These are phyloP conservation scores for Psylliodes chrysocephalus DNA, from an alignment of 2,888 invertebrate genomes.

Conservation along the genomic window DNA sequence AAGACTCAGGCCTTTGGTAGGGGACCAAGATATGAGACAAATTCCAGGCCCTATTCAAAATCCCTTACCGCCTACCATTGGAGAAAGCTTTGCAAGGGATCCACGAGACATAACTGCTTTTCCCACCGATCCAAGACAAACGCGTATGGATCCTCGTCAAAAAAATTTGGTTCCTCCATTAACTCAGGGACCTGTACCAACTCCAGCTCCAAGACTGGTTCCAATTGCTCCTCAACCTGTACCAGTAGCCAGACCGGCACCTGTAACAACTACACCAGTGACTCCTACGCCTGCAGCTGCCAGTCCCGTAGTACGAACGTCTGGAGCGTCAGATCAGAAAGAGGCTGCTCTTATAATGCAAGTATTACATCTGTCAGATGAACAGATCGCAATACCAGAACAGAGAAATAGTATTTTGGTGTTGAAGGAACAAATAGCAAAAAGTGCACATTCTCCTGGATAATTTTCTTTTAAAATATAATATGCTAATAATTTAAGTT, in stretches of 20 bases:
- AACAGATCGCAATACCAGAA: slow-evolving; percentile 95
- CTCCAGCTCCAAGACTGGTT: slow-evolving; percentile 42
- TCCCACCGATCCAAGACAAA: slow-evolving; percentile 70
- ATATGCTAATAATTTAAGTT: too few relatives aligned
- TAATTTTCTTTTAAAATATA: too few relatives aligned
- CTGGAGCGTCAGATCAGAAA: slow-evolving; percentile 91
- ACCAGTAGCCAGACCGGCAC: slow-evolving; percentile 16
- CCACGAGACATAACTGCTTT: slow-evolving; percentile 60
- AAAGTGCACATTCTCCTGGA: slow-evolving; percentile 82
- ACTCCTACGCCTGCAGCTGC: slow-evolving; percentile 65
- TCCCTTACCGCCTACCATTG: slow-evolving; percentile 56
- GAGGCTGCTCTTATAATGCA: slow-evolving; percentile 99
- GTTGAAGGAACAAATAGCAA: slow-evolving; percentile 95
- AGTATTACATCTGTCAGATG: slow-evolving; percentile 96
- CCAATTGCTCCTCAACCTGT: slow-evolving; percentile 33
- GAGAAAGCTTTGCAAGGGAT: slow-evolving; percentile 61
- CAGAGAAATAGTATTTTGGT: slow-evolving; percentile 95
- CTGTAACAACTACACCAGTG: slow-evolving; percentile 31
- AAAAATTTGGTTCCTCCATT: slow-evolving; percentile 58
- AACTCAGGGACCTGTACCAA: slow-evolving; percentile 46
- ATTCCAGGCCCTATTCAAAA: slow-evolving; percentile 60
- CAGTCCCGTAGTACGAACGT: slow-evolving; percentile 71
- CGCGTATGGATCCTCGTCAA: slow-evolving; percentile 74
- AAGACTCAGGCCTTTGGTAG: slow-evolving; percentile 64
- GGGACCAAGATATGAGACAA: slow-evolving; percentile 84